These are phyloP conservation scores for Sapajus apella DNA, from an alignment of 2,113 vertebrate species.

Conservation along the genomic window DNA sequence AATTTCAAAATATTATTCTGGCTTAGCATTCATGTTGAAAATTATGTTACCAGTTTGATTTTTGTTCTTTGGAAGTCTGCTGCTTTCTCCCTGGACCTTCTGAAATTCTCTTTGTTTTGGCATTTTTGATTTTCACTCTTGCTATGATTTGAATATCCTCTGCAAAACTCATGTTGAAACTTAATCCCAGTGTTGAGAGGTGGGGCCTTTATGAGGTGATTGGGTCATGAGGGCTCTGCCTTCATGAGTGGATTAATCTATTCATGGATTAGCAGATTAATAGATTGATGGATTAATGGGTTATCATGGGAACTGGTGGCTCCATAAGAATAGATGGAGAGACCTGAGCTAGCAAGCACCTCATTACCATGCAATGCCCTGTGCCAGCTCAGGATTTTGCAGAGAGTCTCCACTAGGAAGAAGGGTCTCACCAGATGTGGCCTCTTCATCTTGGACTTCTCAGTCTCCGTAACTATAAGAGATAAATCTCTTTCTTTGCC, in stretches of 20 bases:
- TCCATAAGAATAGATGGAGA: not conserved
- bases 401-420: not conserved
- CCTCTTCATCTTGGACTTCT: not conserved
- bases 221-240: not conserved
- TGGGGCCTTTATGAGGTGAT: not conserved
- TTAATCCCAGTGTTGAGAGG: not conserved
- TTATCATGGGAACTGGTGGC: not conserved
- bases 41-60: not conserved
- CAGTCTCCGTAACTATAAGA: not conserved
- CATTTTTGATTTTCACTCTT: not conserved
- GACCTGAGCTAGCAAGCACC: not conserved
- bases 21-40: not conserved
- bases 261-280: not conserved
- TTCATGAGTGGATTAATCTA: not conserved
- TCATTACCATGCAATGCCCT: not conserved
- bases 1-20: not conserved
- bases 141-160: not conserved
- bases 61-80: not conserved
- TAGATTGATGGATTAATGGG: not conserved
- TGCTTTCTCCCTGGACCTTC: not conserved
- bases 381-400: not conserved
- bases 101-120: not conserved
- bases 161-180: not conserved
- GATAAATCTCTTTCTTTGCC: not conserved
- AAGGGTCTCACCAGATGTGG: not conserved